Base-by-base conservation (phyloP, 2,113 vertebrate species). In the Bolborhynchus lineola region DNA sequence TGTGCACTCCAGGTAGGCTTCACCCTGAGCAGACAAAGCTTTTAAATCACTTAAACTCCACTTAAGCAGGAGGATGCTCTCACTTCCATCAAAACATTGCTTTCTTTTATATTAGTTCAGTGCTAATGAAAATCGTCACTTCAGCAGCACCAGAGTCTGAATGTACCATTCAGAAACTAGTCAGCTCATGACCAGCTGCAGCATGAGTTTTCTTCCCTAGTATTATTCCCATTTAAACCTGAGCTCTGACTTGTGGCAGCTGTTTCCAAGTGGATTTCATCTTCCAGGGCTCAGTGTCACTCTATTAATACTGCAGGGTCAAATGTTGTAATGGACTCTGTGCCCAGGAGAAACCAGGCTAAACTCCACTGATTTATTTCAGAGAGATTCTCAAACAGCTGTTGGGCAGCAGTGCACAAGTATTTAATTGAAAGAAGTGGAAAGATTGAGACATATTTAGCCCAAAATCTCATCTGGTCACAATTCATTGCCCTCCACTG, bases 41-140 rank as follows among this genome's bases (percentile, higher is more conserved):
- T 90, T 95, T 44, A 93, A 94, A 90, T 94, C 59, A 41, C 79
- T 95, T 93, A 60, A 92, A 50, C 10, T 53, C 69, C 77, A 64
- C 72, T 95, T 93, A 79, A 87, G 55, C 9, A 57, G 23, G 93
- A 93, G 76, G 49, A 77, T 92, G 28, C 57, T 94, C 59, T 2
- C 50, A 35, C 31, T 95, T 82, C 75, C 70, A 41, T 86, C 88
- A 88, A 86, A 93, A 90, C 39, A 46, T 86, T 80, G 79, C 79
- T 92, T 88, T 80, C 52, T 52, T 90, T 57, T 72, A 60, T 80
- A 31, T 90, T 92, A 82, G 63, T 77, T 80, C 63, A 80, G 2
- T 86, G 71, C 53, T 95, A 86, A 90, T 88, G 79, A 65, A 77
- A 70, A 80, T 65, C 82, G 68, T 79, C n/a, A 52, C 41, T 94